Evolutionary conservation across 2,113 vertebrate genomes (phyloP), one percentile per base, ranked within the genome.

Genomic region (Turdus rufiventris): DNA sequence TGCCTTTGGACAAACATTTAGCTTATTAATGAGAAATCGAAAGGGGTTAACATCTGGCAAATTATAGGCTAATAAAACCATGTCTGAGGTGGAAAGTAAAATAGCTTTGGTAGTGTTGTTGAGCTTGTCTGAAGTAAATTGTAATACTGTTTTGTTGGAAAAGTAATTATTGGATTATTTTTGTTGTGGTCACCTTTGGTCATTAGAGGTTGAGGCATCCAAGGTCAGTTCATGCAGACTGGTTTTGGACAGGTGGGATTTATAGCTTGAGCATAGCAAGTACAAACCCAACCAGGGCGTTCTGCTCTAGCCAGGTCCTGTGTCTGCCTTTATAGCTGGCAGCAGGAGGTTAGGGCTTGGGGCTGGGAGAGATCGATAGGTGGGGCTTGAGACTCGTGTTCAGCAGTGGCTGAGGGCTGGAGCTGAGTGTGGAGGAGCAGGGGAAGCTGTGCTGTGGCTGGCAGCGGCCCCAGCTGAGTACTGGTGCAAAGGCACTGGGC

Each of bases 381-480:
- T 67, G n/a, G 12, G 28, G n/a, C 18, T 8, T 40, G 26, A 24
- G n/a, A 1, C 50, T 51, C 12, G 24, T 1, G 7, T 25, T 67
- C 10, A 40, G 40, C 2, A 1, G 20, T 5, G 9, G 38, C 54
- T 31, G 38, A 53, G 40, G 67, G 4, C 36, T 57, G 1, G 42
- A 9, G 57, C 0, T 1, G 48, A 3, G 18, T 9, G n/a, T 14
- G 43, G 53, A 23, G 13, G 63, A 54, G 62, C 25, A 5, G 2
- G 9, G 47, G 10, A 7, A 16, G 16, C 23, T 29, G 53, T 3
- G 2, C 12, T 0, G 0, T 18, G 87, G 33, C 56, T 51, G 90
- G 26, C 42, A 40, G 14, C 0, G 2, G 18, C 33, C 1, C 16
- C 0, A 1, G 12, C 45, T 40, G 18, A 3, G 53, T 2, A 6